Conservation (phyloP, 2,888 invertebrate species). For the Lasioglossum calceatum region DNA sequence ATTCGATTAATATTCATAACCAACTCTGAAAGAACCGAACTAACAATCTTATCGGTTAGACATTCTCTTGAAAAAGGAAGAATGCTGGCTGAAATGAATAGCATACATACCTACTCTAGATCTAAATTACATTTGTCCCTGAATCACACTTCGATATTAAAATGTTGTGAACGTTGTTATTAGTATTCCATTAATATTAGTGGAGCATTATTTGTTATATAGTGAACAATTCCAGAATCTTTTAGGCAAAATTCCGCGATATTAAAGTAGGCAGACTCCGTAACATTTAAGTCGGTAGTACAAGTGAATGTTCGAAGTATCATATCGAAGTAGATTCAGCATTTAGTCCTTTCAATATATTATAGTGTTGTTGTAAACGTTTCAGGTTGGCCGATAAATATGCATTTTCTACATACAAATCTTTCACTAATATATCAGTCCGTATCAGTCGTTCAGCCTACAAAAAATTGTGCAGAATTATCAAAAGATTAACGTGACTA, state of each 20-base stretch:
- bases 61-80: slow-evolving; percentile 21
- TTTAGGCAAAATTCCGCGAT: background rate
- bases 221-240: slow-evolving; percentile 11
- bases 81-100: slow-evolving; percentile 31
- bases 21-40: background rate
- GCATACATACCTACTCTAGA: slow-evolving; percentile 30
- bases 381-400: slow-evolving; percentile 89
- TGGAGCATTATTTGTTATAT: slow-evolving; percentile 18
- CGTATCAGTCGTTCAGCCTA: slow-evolving; percentile 89
- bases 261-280: slow-evolving; percentile 3
- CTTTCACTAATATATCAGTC: slow-evolving; percentile 92
- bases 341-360: slow-evolving; percentile 84
- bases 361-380: slow-evolving; percentile 86
- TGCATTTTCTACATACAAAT: slow-evolving; percentile 94
- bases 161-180: slow-evolving; percentile 33
- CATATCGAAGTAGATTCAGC: slow-evolving; percentile 83
- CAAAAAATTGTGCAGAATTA: slow-evolving; percentile 36
- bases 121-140: slow-evolving; percentile 45
- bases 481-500: slow-evolving; percentile 14
- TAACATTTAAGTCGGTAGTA: background rate
- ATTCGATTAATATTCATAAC: background rate
- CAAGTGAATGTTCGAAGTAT: slow-evolving; percentile 62
- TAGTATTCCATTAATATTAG: slow-evolving; percentile 36
- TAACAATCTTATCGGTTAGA: slow-evolving; percentile 13
- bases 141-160: slow-evolving; percentile 37